These are phyloP conservation scores for Conger conger DNA, from an alignment of 2,113 vertebrate species.

Conservation along the genomic window DNA sequence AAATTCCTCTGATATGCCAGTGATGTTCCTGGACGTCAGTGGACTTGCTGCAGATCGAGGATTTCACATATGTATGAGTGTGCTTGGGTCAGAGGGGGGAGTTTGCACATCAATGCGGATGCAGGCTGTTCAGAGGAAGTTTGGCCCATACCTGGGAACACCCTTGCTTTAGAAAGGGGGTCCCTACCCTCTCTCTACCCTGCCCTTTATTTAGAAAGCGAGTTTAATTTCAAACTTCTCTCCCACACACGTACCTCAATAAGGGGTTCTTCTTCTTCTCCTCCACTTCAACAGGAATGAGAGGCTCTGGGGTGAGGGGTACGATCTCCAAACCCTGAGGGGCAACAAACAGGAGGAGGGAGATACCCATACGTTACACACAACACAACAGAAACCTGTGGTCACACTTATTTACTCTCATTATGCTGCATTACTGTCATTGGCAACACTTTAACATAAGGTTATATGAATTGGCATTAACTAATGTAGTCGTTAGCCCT, in stretches of 20 bases:
- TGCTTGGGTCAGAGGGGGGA: no score
- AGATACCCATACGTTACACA: background rate
- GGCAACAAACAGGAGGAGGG: background rate
- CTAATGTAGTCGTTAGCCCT: no score
- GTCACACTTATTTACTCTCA: background rate
- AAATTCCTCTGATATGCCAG: background rate
- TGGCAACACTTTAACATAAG: no score
- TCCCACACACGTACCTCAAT: slow-evolving; percentile 70
- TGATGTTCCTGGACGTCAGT: no score
- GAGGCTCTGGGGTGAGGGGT: slow-evolving; percentile 76
- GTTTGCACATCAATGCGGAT: no score
- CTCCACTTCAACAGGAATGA: slow-evolving; percentile 73
- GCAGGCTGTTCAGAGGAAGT: no score
- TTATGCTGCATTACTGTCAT: background rate
- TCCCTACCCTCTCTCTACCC: background rate
- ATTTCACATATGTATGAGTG: no score
- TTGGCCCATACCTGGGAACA: no score
- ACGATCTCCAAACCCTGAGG: slow-evolving; percentile 62
- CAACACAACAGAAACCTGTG: background rate
- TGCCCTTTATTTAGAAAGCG: background rate
- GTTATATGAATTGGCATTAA: no score
- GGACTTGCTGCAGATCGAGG: no score
- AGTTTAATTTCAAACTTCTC: background rate
- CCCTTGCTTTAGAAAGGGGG: no score
- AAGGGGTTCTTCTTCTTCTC: slow-evolving; percentile 81